phyloP scores from a whole-genome alignment of 1,140 invertebrate species.

The Drosophila pachea region DNA sequence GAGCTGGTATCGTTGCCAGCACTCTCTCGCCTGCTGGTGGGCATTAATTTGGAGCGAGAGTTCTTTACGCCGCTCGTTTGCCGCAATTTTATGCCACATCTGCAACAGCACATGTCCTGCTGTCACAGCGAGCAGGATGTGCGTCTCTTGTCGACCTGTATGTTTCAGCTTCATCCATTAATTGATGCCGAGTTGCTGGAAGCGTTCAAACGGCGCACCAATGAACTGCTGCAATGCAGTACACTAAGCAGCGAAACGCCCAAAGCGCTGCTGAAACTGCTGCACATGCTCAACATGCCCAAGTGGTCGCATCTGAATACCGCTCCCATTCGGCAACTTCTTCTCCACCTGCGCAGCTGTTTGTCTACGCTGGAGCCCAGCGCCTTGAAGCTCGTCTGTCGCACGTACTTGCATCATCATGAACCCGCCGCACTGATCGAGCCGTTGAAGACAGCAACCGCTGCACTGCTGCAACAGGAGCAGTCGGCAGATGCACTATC shows the following conservation, averaged over 20 bases:
- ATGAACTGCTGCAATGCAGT: conserved; percentile 34
- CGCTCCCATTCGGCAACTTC: conserved; percentile 49
- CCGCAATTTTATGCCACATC: conserved; percentile 55
- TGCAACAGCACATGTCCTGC: conserved; percentile 45
- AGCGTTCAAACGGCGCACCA: conserved; percentile 49
- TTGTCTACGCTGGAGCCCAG: conserved; percentile 42
- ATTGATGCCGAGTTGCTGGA: conserved; percentile 49
- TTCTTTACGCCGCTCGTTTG: conserved; percentile 66
- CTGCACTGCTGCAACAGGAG: conserved; percentile 45
- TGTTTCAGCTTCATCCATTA: conserved; percentile 63
- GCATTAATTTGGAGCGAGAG: conserved; percentile 59
- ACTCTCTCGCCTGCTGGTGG: conserved; percentile 68
- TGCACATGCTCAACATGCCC: conserved; percentile 68
- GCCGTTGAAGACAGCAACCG: conserved; percentile 42
- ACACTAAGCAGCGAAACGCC: conserved; percentile 39
- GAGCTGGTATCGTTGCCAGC: conserved; percentile 49
- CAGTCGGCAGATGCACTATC: conserved; percentile 50
- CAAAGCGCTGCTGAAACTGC: conserved; percentile 60
- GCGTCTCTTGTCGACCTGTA: conserved; percentile 65
- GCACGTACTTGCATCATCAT: conserved; percentile 64
- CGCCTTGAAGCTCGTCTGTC: conserved; percentile 58
- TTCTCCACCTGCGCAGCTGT: conserved; percentile 36
- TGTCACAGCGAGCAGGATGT: conserved; percentile 56
- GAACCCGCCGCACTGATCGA: conserved; percentile 59
- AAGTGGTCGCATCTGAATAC: conserved; percentile 64